Percentiles rank a stretch among this genome's conserved stretches.
These are phyloP conservation scores for Timandra comae DNA, from an alignment of 2,888 invertebrate species.

Conservation along the genomic window DNA sequence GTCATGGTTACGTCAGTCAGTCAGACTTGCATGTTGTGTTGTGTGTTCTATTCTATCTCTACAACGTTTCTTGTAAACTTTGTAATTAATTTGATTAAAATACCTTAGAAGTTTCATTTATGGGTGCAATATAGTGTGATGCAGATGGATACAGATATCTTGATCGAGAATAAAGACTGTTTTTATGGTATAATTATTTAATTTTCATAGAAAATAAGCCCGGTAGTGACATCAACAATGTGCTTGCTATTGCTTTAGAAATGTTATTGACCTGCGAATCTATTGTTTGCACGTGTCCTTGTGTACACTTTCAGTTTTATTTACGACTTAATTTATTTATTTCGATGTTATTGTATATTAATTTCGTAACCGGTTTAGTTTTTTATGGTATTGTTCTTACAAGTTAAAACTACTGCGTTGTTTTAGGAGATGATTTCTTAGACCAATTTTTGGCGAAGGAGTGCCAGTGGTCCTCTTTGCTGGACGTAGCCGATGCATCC, in stretches of 20 bases:
- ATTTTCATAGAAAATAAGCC: conserved; percentile 17
- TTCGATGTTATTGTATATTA: too few species aligned
- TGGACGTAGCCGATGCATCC: conserved; percentile 64
- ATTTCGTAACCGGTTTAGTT: conserved; percentile 1
- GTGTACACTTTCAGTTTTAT: conserved; percentile 37
- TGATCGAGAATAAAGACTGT: conserved; percentile 52
- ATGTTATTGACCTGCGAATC: conserved; percentile 41
- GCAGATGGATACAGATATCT: conserved; percentile 68
- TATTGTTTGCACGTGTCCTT: conserved; percentile 40
- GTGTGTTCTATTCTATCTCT: too few species aligned
- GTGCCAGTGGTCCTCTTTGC: conserved; percentile 60
- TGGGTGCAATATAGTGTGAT: too few species aligned
- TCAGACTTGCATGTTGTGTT: too few species aligned
- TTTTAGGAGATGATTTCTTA: conserved; percentile 61
- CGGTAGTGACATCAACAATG: conserved; percentile 39
- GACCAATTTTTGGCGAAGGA: conserved; percentile 59
- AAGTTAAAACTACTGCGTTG: background rate
- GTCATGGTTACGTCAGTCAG: too few species aligned
- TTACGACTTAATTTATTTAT: conserved; percentile 6
- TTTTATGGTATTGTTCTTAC: conserved; percentile 1
- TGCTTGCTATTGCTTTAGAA: conserved; percentile 25
- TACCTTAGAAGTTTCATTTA: too few species aligned
- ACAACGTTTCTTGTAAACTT: too few species aligned
- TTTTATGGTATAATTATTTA: conserved; percentile 50
- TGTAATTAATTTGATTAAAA: too few species aligned